Evolutionary conservation across 2,113 vertebrate species (phyloP), one percentile per base, ranked within the genome.

Genomic region (Hirundichthys speculiger): DNA sequence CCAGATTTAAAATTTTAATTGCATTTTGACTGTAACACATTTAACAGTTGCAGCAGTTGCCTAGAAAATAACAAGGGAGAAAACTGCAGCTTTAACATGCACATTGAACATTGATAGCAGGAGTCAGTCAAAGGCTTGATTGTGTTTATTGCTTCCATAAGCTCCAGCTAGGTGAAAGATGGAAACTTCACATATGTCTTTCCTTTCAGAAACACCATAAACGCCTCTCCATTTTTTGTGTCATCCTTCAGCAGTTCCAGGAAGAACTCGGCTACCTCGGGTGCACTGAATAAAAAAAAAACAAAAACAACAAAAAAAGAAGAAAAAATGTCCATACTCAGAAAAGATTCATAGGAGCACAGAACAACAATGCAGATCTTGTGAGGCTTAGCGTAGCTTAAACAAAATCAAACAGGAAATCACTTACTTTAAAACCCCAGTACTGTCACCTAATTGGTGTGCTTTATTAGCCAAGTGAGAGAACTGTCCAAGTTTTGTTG

Each of bases 221-320:
- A 42, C 25, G 79, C 83, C 1, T 87, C 66, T 13, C 91, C 90
- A 0, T 86, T 90, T 78, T 81, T 90, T 2, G 73, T 85, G 41
- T 90, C 86, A 13, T 92, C 87, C 0, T 34, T 78, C 53, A 86
- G 48, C 56, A 92, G 69, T 46, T 89, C 63, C 10, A 90, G 66
- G 61, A 90, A 3, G 24, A 20, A 9, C 30, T 88, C 75, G 0
- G 81, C 87, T 0, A 91, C 79, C 3, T 82, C 42, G 3, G 74
- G 58, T 4, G 78, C 54, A n/a, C 91, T 92, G 82, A 9, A 15
- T 3, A 18, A 19, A 18, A 8, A 19, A 10, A 11, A 45, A 30
- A 75, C 64, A 3, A 18, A 50, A 51, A 54, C 34, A 1, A 7
- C 3, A 55, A 12, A 51, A 18, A 3, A 15, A 24, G 11, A 18